Conservation (phyloP, 2,797 vertebrate genomes). For the Gallinago solitaria region DNA sequence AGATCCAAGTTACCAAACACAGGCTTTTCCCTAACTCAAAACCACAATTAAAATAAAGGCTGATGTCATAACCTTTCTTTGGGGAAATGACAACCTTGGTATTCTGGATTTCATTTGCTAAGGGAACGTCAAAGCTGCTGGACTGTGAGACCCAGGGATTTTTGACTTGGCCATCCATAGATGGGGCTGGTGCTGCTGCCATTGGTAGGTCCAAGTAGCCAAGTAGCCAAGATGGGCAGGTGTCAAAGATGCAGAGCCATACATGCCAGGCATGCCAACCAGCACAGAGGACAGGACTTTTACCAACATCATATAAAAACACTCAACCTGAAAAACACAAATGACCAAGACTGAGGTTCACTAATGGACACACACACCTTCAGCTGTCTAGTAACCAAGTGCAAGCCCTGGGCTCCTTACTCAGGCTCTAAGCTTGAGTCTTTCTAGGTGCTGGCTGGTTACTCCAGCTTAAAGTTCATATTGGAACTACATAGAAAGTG, state of each 20-base stretch:
- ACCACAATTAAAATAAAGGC: background rate
- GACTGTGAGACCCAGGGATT: background rate
- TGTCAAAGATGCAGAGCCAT: background rate
- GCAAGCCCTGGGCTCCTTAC: background rate
- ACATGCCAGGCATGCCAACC: background rate
- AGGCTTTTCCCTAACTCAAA: background rate
- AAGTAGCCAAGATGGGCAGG: background rate
- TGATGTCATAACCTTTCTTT: background rate
- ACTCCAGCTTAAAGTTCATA: background rate
- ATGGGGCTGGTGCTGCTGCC: background rate
- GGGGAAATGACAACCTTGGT: background rate
- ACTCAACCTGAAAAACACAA: background rate
- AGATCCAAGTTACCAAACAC: background rate
- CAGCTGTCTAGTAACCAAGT: background rate
- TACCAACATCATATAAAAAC: background rate
- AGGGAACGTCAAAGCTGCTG: accelerated
- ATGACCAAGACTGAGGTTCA: background rate
- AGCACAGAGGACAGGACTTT: background rate
- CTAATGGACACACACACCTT: background rate
- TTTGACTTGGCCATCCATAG: background rate
- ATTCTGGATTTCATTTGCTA: background rate
- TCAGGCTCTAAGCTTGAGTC: background rate
- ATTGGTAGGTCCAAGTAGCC: background rate
- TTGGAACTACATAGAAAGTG: background rate
- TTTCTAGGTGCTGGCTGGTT: background rate